Evolutionary conservation across 2,888 invertebrate genomes (phyloP).

Genomic region (Phragmatobia fuliginosa): DNA sequence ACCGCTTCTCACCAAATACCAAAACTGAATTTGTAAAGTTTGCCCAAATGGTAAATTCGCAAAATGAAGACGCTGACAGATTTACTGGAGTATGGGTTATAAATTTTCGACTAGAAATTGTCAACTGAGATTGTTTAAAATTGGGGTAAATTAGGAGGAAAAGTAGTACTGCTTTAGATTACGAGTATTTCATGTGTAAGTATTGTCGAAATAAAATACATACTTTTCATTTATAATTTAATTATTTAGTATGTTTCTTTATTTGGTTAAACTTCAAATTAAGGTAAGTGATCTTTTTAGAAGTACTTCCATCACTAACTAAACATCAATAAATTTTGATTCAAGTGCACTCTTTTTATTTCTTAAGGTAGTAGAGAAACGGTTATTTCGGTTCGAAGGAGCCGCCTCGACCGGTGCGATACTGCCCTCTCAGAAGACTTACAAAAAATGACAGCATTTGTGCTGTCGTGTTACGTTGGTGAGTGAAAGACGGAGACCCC

Average conservation of each 20-base stretch:
- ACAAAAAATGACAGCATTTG: no score
- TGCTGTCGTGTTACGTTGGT: no score
- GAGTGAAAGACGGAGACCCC: no score
- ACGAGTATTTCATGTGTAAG: no score
- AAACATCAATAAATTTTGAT: neutral
- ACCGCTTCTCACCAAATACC: constrained; percentile 36
- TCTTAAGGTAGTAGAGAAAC: no score
- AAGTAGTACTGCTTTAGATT: neutral
- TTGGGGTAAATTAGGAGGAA: neutral
- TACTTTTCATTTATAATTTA: no score
- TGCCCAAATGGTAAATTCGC: constrained; percentile 27
- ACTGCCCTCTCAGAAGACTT: no score
- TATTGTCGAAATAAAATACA: neutral
- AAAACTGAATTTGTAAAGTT: constrained; percentile 44
- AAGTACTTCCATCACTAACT: constrained; percentile 1
- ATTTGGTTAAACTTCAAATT: neutral
- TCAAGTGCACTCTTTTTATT: no score
- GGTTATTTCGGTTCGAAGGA: no score
- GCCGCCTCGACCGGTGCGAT: no score
- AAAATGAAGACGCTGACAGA: constrained; percentile 39
- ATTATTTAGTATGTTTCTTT: neutral
- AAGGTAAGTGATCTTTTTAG: neutral
- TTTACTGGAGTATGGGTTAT: constrained; percentile 31
- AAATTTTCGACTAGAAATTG: constrained; percentile 30
- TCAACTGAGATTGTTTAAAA: constrained; percentile 26